Evolutionary conservation across 2,888 invertebrate species (phyloP), one percentile per base, ranked within the genome.

Genomic region (Melieria crassipennis): DNA sequence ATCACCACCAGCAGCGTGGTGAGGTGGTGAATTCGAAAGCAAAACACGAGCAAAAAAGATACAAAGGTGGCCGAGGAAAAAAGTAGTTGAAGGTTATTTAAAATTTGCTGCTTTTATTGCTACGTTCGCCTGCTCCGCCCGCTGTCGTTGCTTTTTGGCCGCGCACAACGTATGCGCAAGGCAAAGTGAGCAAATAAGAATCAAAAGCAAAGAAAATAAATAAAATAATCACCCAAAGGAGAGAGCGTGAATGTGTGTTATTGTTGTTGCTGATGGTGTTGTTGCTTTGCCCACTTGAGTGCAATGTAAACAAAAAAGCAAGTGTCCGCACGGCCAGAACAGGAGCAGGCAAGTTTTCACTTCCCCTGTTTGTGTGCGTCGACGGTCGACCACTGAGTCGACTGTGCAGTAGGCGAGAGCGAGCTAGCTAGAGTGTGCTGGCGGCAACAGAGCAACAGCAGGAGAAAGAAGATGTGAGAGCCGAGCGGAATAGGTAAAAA

Each of bases 261-360:
- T 66, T 60, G 67, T 52, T 67, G 67, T 52, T 67, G 58, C 50
- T 50, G n/a, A 11, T 50, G 47, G 11, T 46, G 62, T 13, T 62
- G 7, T 52, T 48, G 46, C 16, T 58, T 42, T 64, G 58, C 65
- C 57, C 47, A 56, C 61, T 69, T 57, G 30, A 57, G 9, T 64
- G 64, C 58, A 73, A 70, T 73, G 77, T 77, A 77, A 77, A 77
- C 77, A 77, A 76, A 77, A 77, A 75, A 74, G 70, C 76, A 77
- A 77, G 75, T 77, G 77, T 71, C 57, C 57, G 57, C 64, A 10
- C 13, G 16, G 70, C 42, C 16, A 58, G n/a, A n/a, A 30, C 42
- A 57, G 7, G 6, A 45, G 60, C 55, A 65, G 61, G 61, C 52
- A 16, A 50, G 43, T 61, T 43, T 30, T 30, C 0, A 13, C 4